Percentiles rank a stretch among this genome's conserved stretches.
Conservation (phyloP, 2,888 invertebrate genomes). For the Clistopyga incitator region DNA sequence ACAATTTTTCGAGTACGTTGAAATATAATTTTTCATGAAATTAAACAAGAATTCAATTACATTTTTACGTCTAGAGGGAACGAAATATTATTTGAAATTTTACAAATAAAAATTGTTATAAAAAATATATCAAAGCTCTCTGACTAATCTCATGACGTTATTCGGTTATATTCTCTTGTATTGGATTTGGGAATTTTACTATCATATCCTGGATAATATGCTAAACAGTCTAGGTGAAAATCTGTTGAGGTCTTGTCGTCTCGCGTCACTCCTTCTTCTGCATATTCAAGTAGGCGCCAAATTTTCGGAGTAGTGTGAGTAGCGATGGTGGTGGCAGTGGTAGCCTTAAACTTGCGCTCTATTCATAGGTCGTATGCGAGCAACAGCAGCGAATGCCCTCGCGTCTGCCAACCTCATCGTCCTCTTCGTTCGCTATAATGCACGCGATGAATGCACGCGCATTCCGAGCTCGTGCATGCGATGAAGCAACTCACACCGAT, state of each 20-base stretch:
- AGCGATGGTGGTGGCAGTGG: background rate
- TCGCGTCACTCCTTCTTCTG: constrained; percentile 38
- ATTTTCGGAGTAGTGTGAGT: constrained; percentile 25
- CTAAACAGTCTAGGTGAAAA: constrained; percentile 71
- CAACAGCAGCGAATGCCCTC: constrained; percentile 31
- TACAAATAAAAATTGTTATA: background rate
- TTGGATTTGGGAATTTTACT: background rate
- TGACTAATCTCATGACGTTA: background rate
- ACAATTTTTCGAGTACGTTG: too few relatives aligned
- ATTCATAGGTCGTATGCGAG: constrained; percentile 74
- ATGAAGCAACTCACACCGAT: constrained; percentile 23
- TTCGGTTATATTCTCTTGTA: background rate
- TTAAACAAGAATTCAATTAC: too few relatives aligned
- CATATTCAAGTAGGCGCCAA: constrained; percentile 50
- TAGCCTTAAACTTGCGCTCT: constrained; percentile 77
- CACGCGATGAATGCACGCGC: constrained; percentile 50
- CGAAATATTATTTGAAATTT: background rate
- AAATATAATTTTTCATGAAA: too few relatives aligned
- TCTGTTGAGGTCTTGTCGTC: constrained; percentile 68
- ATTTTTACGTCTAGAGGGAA: background rate
- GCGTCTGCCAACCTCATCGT: constrained; percentile 13
- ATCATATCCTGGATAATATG: constrained; percentile 11
- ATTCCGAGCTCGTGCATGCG: constrained; percentile 38
- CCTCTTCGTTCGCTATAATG: constrained; percentile 37
- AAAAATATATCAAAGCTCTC: background rate